These are phyloP conservation scores for Patella caerulea DNA, from an alignment of 2,888 invertebrate species.

Conservation along the genomic window DNA sequence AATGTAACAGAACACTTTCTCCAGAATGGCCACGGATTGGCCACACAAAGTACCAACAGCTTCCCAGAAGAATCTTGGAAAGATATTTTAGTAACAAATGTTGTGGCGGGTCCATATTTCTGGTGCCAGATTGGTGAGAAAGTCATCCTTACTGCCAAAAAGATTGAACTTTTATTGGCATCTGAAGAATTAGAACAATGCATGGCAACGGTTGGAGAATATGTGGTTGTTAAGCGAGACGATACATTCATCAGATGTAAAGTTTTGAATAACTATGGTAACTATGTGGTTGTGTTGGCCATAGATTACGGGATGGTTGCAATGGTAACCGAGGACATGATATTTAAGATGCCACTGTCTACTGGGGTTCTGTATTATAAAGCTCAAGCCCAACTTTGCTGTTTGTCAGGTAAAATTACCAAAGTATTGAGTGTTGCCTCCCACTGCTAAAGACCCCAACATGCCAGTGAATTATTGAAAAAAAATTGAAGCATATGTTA, in stretches of 20 bases:
- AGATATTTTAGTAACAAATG: constrained; percentile 45
- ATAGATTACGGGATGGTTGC: constrained; percentile 46
- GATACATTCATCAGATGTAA: constrained; percentile 15
- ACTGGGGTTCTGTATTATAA: constrained; percentile 29
- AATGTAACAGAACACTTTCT: constrained; percentile 37
- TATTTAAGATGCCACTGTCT: constrained; percentile 39
- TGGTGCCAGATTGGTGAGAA: constrained; percentile 48
- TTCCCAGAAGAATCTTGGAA: constrained; percentile 35
- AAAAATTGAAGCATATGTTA: no score
- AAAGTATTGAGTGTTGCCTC: no score
- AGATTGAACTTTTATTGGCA: constrained; percentile 37
- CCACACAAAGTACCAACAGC: background rate
- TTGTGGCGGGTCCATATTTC: constrained; percentile 44
- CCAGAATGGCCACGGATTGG: constrained; percentile 34
- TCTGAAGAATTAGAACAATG: constrained; percentile 21
- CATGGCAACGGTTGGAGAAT: constrained; percentile 22
- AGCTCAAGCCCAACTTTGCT: constrained; percentile 43
- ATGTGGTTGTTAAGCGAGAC: constrained; percentile 35
- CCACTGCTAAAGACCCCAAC: no score
- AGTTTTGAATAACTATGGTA: constrained; percentile 29
- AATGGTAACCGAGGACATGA: constrained; percentile 19
- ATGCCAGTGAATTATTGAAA: no score
- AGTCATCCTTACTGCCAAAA: constrained; percentile 36
- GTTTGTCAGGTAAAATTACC: constrained; percentile 38
- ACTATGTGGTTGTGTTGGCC: constrained; percentile 38